Evolutionary conservation across 2,113 vertebrate genomes (phyloP), one percentile per base, ranked within the genome.

Genomic region (Epinephelus lanceolatus): DNA sequence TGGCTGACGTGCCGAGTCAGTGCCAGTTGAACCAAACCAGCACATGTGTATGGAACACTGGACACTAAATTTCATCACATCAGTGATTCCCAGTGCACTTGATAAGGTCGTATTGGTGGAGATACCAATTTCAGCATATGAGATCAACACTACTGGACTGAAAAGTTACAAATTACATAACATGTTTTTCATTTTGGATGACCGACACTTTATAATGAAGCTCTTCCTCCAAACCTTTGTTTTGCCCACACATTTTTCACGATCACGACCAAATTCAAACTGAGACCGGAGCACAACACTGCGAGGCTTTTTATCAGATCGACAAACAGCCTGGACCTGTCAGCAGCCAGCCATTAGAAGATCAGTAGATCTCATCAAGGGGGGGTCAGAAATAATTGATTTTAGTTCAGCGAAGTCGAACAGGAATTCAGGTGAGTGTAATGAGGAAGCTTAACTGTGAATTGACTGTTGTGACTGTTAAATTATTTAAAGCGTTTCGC

Each of bases 321-420:
- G 52, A 69, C 73, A 78, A 72, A 86, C 13, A 61, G 47, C 78
- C 17, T 3, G 57, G 33, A 71, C 60, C 1, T 63, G 60, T 65
- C 79, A 76, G 74, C 69, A 57, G 51, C 23, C 65, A 0, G 53
- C 76, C 52, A 60, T 86, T 83, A 87, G 60, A 57, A 77, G 72
- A 88, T 81, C 76, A 42, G 27, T 59, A 0, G 51, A 80, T 86
- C 71, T 76, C 70, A 71, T 60, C 79, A 19, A 10, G 7, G 51
- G 14, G 60, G 59, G 68, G 80, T 85, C 42, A 83, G 61, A 76
- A 78, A 69, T 81, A 53, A 81, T 78, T 75, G 66, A 88, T 86
- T 85, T 37, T 68, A 17, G 52, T 65, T 72, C 55, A 66, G 49
- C 21, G 59, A 23, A 52, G 45, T 75, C 55, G 12, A 42, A 76